Base-by-base conservation (phyloP, 2,797 vertebrate species). In the Coregonus sp. region DNA sequence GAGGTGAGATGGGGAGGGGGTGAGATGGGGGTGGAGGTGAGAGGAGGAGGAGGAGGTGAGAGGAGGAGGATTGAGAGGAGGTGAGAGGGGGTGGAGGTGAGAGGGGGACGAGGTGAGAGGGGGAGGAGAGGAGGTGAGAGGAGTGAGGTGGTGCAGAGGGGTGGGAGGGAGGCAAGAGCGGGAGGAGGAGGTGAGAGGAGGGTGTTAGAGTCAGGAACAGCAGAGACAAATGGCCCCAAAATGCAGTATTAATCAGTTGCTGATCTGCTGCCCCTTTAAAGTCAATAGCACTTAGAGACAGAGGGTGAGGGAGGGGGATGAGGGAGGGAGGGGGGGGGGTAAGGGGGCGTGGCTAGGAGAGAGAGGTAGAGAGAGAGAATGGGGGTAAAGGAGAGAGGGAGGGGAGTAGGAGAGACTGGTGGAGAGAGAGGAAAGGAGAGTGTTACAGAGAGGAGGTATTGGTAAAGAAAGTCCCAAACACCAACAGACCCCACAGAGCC, bases 191-290 rank as follows among this genome's bases (percentile, higher is more conserved):
- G 80, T 86, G 93, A 94, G 91, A 88, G 73, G 73, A 7, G 79
- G 80, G 87, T 89, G 86, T 87, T 89, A 91, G 92, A 91, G 92
- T 93, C 91, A 90, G 93, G 89, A 82, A 25, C 25, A 25, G 25
- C 25, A 25, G 25, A 25, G 25, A 25, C 25, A 25, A 25, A 25
- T 25, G 25, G 25, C 25, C 25, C 25, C 25, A 25, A 25, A 25
- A 25, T 25, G 25, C 80, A 87, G 93, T 92, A 94, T 94, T 94
- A 94, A 94, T 94, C 93, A 93, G 91, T 88, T 90, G 91, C 91
- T 92, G 93, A 94, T 94, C 94, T 93, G 92, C 93, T 93, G 93
- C 91, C 91, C 92, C 87, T 89, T 91, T 91, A 92, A 90, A 92
- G 91, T 91, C 92, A 91, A 93, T 92, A 93, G 88, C 90, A 92